Base-by-base conservation (phyloP, 2,888 invertebrate genomes). In the Operophtera brumata region DNA sequence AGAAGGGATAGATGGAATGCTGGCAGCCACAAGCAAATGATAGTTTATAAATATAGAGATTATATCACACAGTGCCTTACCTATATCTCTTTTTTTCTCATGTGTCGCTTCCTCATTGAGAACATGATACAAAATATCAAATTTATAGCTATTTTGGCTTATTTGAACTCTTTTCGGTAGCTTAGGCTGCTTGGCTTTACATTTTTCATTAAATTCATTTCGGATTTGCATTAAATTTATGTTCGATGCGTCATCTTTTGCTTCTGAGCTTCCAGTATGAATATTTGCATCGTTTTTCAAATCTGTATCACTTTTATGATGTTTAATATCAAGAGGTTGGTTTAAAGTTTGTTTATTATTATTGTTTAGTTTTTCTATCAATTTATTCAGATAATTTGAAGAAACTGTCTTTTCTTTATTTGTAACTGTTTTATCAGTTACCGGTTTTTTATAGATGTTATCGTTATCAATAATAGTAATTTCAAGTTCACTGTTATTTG, bases 401-500 rank as follows among this genome's bases (percentile, higher is more conserved):
- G 20, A 20, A 20, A 20, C 30, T 7, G 9, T 9, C 2, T 2
- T 8, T 6, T 30, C 30, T 7, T 2, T 9, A 6, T 48, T 12
- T 8, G 47, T 45, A n/a, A 30, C 32, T n/a, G n/a, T 7, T 37
- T 41, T 14, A 11, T 37, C 20, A 8, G 40, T 11, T 11, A 8
- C 12, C 1, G 6, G 1, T 20, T 32, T 43, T 4, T 35, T 41
- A 26, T 48, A 54, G 2, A 51, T 41, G 36, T 69, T 64, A 25
- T 72, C 66, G 13, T 71, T 63, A 47, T 75, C 62, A 6, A 75
- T 71, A 11, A 73, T 65, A 4, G 73, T 71, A 41, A 75, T 58
- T 34, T 73, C 68, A 8, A 69, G 54, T 7, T 65, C 64, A 32
- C 61, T 67, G 8, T 53, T 42, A 58, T 53, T 54, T 62, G 48